These are phyloP conservation scores for Lasioglossum villosulum DNA, from an alignment of 2,888 invertebrate genomes.

Conservation along the genomic window DNA sequence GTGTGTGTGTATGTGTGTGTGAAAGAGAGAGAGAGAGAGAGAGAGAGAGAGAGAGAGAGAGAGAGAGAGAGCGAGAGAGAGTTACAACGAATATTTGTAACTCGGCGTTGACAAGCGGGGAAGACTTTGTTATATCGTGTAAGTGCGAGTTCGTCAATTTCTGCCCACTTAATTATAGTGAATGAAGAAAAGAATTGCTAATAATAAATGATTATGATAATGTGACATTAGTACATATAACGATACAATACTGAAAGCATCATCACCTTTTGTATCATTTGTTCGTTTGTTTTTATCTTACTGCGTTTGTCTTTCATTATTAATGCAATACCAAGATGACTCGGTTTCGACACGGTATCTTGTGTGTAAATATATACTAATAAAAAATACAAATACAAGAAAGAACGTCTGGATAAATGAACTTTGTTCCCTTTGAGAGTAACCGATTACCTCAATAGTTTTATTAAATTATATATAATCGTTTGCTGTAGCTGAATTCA, in stretches of 20 bases:
- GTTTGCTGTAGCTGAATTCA: too few relatives aligned
- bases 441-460: not conserved
- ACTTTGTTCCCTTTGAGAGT: too few relatives aligned
- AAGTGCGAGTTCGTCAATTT: constrained; percentile 80
- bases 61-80: constrained; percentile 17
- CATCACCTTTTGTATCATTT: constrained; percentile 84
- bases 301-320: constrained; percentile 84
- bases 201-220: constrained; percentile 73
- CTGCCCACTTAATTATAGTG: constrained; percentile 78
- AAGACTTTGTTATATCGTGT: constrained; percentile 68
- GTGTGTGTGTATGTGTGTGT: not conserved
- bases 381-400: constrained; percentile 86
- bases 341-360: constrained; percentile 78
- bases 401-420: constrained; percentile 19
- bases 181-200: constrained; percentile 68
- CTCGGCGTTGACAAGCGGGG: constrained; percentile 51
- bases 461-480: not conserved
- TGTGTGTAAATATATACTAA: constrained; percentile 83
- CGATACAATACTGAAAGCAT: constrained; percentile 75
- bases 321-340: constrained; percentile 82
- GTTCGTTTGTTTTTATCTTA: constrained; percentile 83
- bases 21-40: too few relatives aligned
- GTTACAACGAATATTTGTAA: constrained; percentile 63
- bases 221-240: constrained; percentile 69
- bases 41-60: not conserved